These are phyloP conservation scores for Chymomyza amoena DNA, from an alignment of 2,888 invertebrate genomes.

Conservation along the genomic window DNA sequence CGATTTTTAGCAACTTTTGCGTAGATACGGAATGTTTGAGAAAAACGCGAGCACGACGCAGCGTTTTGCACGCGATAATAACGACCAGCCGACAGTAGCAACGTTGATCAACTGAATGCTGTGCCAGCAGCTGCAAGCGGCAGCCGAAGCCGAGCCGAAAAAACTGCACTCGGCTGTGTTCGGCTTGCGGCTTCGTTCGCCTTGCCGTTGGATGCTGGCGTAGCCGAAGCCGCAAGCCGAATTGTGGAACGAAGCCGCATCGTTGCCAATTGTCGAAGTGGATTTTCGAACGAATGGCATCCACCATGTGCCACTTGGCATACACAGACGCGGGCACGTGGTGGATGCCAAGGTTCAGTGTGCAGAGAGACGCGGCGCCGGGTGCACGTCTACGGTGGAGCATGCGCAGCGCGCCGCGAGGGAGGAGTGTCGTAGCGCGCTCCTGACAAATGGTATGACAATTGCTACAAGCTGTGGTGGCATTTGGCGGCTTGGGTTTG, in stretches of 20 bases:
- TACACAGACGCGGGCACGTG: conserved; percentile 62
- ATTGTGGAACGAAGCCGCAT: conserved; percentile 24
- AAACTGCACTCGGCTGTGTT: conserved; percentile 2
- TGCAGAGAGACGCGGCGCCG: conserved; percentile 22
- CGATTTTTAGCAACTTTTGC: neutral
- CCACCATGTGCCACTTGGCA: conserved; percentile 70
- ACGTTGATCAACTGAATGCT: conserved; percentile 65
- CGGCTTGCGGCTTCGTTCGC: neutral
- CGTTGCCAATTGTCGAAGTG: conserved; percentile 74
- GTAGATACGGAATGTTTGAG: neutral
- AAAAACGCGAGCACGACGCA: neutral
- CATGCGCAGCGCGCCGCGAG: conserved; percentile 70
- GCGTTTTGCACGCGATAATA: neutral
- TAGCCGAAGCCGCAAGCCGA: conserved; percentile 24
- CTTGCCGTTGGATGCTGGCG: conserved; percentile 52
- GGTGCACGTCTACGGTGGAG: conserved; percentile 36
- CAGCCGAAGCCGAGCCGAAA: conserved; percentile 8
- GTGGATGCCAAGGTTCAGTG: conserved; percentile 57
- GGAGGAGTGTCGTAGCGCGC: conserved; percentile 73
- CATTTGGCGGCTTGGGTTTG: conserved; percentile 58
- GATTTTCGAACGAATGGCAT: conserved; percentile 65
- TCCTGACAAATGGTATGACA: conserved; percentile 78
- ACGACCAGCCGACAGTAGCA: conserved; percentile 58
- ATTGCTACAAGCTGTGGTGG: conserved; percentile 76
- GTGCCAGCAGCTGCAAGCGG: neutral